Conservation (phyloP, 92 coral and sea anemone genomes). For the Chrysogorgia sp. region DNA sequence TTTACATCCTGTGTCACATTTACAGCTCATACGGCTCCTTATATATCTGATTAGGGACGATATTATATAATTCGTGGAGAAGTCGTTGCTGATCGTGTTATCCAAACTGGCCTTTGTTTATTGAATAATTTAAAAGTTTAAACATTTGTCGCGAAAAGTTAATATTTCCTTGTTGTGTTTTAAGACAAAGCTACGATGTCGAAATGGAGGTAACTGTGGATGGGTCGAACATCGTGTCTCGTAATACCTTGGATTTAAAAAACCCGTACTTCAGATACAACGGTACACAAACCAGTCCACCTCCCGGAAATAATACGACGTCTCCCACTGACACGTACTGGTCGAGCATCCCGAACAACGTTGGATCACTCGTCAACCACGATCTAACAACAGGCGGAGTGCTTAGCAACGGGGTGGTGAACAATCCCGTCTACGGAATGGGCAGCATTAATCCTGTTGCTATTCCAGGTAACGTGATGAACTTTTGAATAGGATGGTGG, state of each 20-base stretch:
- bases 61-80: too few species aligned
- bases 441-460: constrained; percentile 17
- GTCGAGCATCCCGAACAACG: constrained; percentile 56
- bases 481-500: too few species aligned
- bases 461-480: constrained; percentile 16
- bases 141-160: too few species aligned
- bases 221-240: constrained; percentile 77
- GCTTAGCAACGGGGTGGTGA: constrained; percentile 40
- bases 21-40: background rate
- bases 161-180: background rate
- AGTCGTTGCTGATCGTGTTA: background rate
- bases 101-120: background rate
- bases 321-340: constrained; percentile 96
- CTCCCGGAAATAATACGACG: constrained; percentile 81
- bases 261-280: constrained; percentile 97
- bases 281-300: constrained; percentile 74
- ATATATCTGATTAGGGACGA: background rate
- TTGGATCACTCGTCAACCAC: constrained; percentile 34
- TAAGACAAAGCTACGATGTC: constrained; percentile 95
- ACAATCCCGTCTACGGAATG: constrained; percentile 24
- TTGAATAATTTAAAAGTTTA: background rate
- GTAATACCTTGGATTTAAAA: constrained; percentile 83
- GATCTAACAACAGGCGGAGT: constrained; percentile 23
- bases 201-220: constrained; percentile 79
- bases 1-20: too few species aligned